These are phyloP conservation scores for Bufo bufo DNA, from an alignment of 2,113 vertebrate species.

Conservation along the genomic window DNA sequence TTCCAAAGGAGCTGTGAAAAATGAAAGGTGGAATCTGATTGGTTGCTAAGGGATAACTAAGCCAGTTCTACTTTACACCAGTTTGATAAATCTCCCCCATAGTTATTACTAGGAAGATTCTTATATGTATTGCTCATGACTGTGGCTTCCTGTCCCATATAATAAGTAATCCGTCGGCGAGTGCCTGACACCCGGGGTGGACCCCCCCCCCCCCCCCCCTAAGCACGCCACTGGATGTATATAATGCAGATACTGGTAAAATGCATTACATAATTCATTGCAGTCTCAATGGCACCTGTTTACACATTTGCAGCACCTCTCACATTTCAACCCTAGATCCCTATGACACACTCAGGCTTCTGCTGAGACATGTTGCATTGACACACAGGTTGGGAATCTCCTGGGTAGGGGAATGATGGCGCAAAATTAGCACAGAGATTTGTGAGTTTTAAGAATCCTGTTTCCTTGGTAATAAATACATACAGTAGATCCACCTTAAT, in stretches of 20 bases:
- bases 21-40: too few species aligned
- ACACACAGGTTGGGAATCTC: not conserved
- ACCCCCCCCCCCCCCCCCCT: too few species aligned
- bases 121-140: too few species aligned
- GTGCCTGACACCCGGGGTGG: too few species aligned
- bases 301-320: not conserved
- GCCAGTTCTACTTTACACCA: too few species aligned
- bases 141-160: too few species aligned
- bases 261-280: not conserved
- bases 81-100: too few species aligned
- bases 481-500: not conserved
- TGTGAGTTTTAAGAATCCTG: not conserved
- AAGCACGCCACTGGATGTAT: not conserved
- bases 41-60: too few species aligned
- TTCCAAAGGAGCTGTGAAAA: too few species aligned
- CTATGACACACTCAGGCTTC: too few species aligned
- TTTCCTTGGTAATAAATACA: not conserved
- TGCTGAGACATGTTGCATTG: not conserved
- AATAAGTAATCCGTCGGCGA: too few species aligned
- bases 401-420: not conserved
- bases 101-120: too few species aligned
- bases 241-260: not conserved
- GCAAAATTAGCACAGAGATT: not conserved
- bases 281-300: not conserved
- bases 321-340: not conserved